Evolutionary conservation across 2,797 vertebrate genomes (phyloP), one percentile per base, ranked within the genome.

Genomic region (Picus viridis): DNA sequence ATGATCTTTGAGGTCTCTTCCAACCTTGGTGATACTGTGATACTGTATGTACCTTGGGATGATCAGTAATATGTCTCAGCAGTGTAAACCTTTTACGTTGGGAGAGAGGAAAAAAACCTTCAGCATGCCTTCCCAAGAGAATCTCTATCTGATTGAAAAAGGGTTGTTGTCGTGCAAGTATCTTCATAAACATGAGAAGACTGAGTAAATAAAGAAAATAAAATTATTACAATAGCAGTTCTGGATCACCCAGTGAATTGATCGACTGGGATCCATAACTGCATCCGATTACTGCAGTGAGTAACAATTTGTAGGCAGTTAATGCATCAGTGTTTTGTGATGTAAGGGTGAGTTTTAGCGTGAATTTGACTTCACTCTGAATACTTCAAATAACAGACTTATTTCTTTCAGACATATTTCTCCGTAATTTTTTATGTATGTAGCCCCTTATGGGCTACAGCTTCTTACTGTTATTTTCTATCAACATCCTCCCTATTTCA

Each of bases 391-490:
- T 65, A 68, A 19, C 5, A 22, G 7, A 36, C 14, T 0, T 39
- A 39, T 39, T 39, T 39, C 39, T 39, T 39, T 39, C 39, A 39
- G 39, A 39, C 39, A 0, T 10, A 83, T 69, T 72, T 83, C 72
- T 92, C n/a, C 2, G 0, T 77, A 24, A 24, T 4, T 69, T 71
- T 69, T 82, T 47, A 45, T 16, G 2, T 24, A n/a, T 0, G 0
- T 34, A 24, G 7, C 6, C 20, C 12, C 88, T 85, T 22, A 34
- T 27, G 8, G 39, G 15, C 34, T 75, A 11, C 5, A 58, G 14
- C 6, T 84, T 64, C 0, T 2, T 29, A 41, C 18, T 53, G 8
- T 41, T 80, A 17, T 34, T 92, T 93, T 64, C 16, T 69, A 8
- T 62, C 34, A 14, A 18, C 4, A 6, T 47, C 2, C 17, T n/a